Base-by-base conservation (phyloP, 2,113 vertebrate species). In the Thalassarche chlororhynchos region DNA sequence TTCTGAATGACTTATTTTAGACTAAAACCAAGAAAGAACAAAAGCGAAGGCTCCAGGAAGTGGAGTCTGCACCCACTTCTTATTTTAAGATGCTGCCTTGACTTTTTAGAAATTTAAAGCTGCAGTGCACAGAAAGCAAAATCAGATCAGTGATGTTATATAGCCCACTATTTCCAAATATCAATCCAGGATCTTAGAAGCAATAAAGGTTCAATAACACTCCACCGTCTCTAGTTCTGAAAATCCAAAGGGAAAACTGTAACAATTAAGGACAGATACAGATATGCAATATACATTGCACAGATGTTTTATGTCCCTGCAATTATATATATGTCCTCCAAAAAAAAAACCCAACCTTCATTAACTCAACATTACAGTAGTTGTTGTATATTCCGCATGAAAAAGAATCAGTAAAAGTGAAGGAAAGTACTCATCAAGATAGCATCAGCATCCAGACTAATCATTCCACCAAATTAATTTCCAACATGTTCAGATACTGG, bases 291-390 rank as follows among this genome's bases (percentile, higher is more conserved):
- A 95, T 79, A 88, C 89, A 89, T 70, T 44, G 68, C 89, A 96
- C 97, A 97, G 96, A 97, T 97, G 96, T 94, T 96, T 97, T 93
- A 97, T 97, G 93, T 97, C 80, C 52, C 54, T 86, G 85, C 89
- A 96, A 95, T 97, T 96, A 96, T 83, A 96, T 88, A 88, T 76
- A 96, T 77, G 64, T 77, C 79, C 87, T 94, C 80, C 47, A 84
- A 84, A 93, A 80, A 83, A 95, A 68, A 55, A n/a, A 42, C n/a
- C n/a, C 44, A 66, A 17, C 49, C 88, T 97, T 91, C 96, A 96
- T 96, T 97, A 97, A 83, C 78, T 96, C 88, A 44, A 47, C 92
- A 47, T 86, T 92, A 85, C 88, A 87, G 69, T 89, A 88, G 61
- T 79, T 94, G 28, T 71, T 91, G 58, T 78, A 79, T 84, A 96